Evolutionary conservation across 2,888 invertebrate genomes (phyloP).

Genomic region (Tineola bisselliella): DNA sequence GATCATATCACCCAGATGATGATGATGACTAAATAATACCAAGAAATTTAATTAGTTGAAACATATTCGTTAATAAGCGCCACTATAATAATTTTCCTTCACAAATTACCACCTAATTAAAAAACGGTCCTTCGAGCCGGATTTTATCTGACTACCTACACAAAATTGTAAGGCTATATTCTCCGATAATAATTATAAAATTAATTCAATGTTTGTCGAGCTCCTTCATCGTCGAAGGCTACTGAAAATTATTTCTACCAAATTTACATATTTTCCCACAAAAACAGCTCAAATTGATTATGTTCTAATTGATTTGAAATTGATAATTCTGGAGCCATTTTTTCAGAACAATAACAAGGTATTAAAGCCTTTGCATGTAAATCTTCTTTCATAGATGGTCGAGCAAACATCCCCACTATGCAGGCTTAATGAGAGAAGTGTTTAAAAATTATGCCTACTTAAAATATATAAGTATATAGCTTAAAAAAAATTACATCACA

Average conservation of each 20-base stretch:
- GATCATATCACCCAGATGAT: no score
- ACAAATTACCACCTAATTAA: background rate
- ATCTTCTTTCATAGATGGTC: no score
- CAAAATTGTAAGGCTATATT: background rate
- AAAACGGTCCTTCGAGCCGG: conserved; percentile 2
- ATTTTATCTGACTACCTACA: background rate
- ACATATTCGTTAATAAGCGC: no score
- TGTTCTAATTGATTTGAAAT: background rate
- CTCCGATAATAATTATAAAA: background rate
- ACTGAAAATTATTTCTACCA: background rate
- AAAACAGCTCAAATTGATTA: background rate
- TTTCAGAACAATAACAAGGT: no score
- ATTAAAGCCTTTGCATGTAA: no score
- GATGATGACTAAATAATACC: no score
- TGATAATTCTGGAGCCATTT: background rate
- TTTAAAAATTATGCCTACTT: no score
- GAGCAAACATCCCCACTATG: no score
- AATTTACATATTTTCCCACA: background rate
- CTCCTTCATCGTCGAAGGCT: background rate
- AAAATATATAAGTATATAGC: no score
- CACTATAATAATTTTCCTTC: background rate
- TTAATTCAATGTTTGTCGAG: background rate
- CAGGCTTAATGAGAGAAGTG: no score
- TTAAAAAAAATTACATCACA: no score
- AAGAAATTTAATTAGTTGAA: no score